Conservation (phyloP, 2,797 vertebrate genomes). For the Fratercula arctica region DNA sequence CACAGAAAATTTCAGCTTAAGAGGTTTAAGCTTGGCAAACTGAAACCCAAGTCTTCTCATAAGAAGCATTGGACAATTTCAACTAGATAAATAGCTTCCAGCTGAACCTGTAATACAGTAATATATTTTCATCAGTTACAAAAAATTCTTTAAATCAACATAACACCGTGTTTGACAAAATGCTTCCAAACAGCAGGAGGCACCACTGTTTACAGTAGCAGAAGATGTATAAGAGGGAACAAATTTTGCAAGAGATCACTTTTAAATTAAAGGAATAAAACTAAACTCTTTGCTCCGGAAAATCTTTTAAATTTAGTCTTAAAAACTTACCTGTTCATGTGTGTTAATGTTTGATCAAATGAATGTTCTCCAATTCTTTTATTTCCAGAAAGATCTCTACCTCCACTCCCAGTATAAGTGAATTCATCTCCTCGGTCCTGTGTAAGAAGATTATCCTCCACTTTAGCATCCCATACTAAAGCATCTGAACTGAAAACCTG, state of each 20-base stretch:
- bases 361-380: conserved; percentile 95
- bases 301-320: background rate
- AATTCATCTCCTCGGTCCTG: conserved; percentile 96
- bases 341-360: conserved; percentile 94
- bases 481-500: background rate
- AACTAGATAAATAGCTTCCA: background rate
- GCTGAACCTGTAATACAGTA: background rate
- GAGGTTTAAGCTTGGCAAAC: background rate
- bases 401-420: conserved; percentile 95
- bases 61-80: background rate
- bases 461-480: conserved; percentile 11
- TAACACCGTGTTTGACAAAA: background rate
- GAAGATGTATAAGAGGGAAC: background rate
- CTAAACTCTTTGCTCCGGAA: background rate
- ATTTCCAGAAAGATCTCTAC: conserved; percentile 95
- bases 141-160: background rate
- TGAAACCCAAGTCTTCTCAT: background rate
- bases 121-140: background rate
- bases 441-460: conserved; percentile 38
- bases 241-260: background rate
- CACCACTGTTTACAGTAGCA: background rate
- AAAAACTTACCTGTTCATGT: conserved; percentile 90
- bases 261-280: background rate
- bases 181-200: background rate
- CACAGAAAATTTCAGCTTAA: background rate